These are phyloP conservation scores for Seriola dumerili DNA, from an alignment of 2,113 vertebrate genomes.

Conservation along the genomic window DNA sequence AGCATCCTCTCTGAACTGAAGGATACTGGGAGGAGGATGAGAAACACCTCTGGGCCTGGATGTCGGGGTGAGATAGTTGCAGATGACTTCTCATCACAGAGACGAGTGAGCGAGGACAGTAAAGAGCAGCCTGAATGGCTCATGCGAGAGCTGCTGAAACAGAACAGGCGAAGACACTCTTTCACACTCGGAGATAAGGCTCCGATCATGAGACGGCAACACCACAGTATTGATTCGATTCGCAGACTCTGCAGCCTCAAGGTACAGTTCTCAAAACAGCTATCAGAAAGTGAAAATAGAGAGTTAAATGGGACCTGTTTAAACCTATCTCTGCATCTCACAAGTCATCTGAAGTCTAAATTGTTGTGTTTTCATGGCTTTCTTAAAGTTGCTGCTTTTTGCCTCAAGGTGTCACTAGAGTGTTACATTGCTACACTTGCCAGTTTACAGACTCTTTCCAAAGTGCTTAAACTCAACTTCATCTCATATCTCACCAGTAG, in stretches of 20 bases:
- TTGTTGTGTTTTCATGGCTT: not conserved
- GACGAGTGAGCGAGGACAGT: not conserved
- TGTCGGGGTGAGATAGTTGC: not conserved
- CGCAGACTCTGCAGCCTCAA: conserved; percentile 67
- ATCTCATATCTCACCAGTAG: conserved; percentile 35
- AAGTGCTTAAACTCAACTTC: conserved; percentile 30
- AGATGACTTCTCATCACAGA: conserved; percentile 22
- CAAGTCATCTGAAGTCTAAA: not conserved
- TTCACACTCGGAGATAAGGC: conserved; percentile 57
- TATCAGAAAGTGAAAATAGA: not conserved
- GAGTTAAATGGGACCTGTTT: not conserved
- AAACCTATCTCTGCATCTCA: not conserved
- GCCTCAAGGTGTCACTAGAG: conserved; percentile 76
- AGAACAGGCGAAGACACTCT: conserved; percentile 67
- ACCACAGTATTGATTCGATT: conserved; percentile 2
- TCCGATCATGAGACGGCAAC: conserved; percentile 28
- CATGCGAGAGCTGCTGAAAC: conserved; percentile 72
- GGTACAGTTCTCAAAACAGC: conserved; percentile 57
- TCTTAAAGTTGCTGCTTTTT: conserved; percentile 8
- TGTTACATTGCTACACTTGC: not conserved
- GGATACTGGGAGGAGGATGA: not conserved
- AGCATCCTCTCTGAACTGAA: conserved; percentile 74
- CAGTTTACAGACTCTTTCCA: not conserved
- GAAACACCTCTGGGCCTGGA: conserved; percentile 21
- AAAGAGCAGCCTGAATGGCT: conserved; percentile 68